A percentile compares a stretch with the other conserved stretches of the same genome.
Conservation (phyloP, 2,888 invertebrate species). For the Meta bourneti region DNA sequence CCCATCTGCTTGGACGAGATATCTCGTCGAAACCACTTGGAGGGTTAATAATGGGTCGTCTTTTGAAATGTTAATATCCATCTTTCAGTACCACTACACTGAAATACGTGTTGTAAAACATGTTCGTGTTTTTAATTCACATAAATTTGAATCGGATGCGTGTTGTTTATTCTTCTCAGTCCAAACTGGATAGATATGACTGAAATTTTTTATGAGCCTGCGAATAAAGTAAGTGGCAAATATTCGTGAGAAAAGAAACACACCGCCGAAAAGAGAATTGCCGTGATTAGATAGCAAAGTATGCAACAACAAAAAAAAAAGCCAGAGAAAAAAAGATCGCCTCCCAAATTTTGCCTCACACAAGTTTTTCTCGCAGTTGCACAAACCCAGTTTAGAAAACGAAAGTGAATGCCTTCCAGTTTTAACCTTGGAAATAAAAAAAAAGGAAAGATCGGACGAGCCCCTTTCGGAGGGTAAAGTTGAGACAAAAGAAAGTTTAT, state of each 20-base stretch:
- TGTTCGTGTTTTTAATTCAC: too few species aligned
- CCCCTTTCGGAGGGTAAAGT: conserved; percentile 43
- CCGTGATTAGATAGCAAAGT: neutral
- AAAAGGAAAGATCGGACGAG: conserved; percentile 14
- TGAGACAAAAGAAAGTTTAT: conserved; percentile 50
- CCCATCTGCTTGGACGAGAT: too few species aligned
- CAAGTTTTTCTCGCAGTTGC: conserved; percentile 18
- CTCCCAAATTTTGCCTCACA: conserved; percentile 13
- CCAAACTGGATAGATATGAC: too few species aligned
- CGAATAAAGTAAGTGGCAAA: neutral
- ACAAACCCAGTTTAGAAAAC: conserved; percentile 58
- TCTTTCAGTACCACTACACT: too few species aligned
- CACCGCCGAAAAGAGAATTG: neutral
- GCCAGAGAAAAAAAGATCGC: neutral
- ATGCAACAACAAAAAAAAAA: neutral
- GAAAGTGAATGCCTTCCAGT: conserved; percentile 45
- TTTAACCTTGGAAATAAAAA: conserved; percentile 46
- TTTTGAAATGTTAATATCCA: too few species aligned
- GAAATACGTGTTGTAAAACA: too few species aligned
- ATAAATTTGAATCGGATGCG: too few species aligned
- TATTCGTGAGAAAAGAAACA: neutral
- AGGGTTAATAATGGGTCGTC: too few species aligned
- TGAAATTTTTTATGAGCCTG: too few species aligned
- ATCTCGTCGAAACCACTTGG: too few species aligned
- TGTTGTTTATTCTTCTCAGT: too few species aligned